Evolutionary conservation across 1,140 invertebrate genomes (phyloP), one percentile per base, ranked within the genome.

Genomic region (Gerris buenoi): DNA sequence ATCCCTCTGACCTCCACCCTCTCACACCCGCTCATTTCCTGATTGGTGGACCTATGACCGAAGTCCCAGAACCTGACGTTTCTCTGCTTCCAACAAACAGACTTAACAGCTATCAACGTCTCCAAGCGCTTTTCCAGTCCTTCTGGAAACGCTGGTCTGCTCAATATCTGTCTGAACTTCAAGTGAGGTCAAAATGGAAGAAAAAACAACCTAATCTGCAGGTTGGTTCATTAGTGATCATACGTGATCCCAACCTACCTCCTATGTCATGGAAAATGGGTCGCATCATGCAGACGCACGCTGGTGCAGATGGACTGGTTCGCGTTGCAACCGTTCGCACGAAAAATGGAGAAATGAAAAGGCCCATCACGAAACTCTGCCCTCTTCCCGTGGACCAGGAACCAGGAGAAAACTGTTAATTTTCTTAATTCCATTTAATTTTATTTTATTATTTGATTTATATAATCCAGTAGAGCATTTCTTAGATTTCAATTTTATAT

Each of bases 111-210:
- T 72, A 68, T 69, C 67, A 74, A 27, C 62, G 69, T 46, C 23
- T 76, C 3, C 67, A 73, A 58, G 56, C 69, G 61, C 15, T 74
- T 18, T 58, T 69, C 18, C 73, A 76, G 66, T 62, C 70, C 1
- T 75, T 76, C 65, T 78, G 76, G 76, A 71, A 72, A 65, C 58
- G 74, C 13, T 76, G 74, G 71, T 65, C 63, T 23, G 2, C 57
- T 15, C 74, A 78, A 67, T 78, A 76, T 73, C 65, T 77, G 46
- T 25, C 68, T 27, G 67, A 61, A 1, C 67, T 77, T 13, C 73
- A 77, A 71, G 61, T 33, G 15, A 57, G 72, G n/a, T 13, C 28
- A 13, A 75, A 74, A 64, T 74, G 75, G 73, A 61, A 22, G 10
- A 28, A 28, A 1, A 25, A 60, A 5, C 25, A 67, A 69, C 25